Evolutionary conservation across 2,113 vertebrate species (phyloP), one percentile per base, ranked within the genome.

Genomic region (Macroglossus sobrinus): DNA sequence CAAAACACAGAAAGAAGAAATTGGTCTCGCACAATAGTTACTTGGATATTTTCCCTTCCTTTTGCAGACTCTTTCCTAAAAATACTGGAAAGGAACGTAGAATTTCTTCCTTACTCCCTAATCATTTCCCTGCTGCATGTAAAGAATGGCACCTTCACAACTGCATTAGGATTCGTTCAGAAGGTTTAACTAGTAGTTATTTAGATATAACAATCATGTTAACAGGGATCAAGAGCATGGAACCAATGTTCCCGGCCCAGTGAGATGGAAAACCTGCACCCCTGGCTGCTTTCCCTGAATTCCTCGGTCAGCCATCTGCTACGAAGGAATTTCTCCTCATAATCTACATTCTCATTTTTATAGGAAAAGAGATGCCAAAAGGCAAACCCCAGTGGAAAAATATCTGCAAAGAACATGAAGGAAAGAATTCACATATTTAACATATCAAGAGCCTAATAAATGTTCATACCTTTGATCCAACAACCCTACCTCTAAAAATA

Each of bases 291-390:
- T 69, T 53, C 74, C 57, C 57, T 68, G 38, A 50, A 26, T 50
- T 55, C 69, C 74, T 76, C 26, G 47, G n/a, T 16, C 45, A 72
- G 69, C 38, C 19, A 35, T 82, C 61, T 95, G 8, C 21, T 88
- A 72, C 10, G 82, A 57, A 35, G 5, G 38, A 71, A 57, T 84
- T 84, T 63, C 68, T 93, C 28, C 61, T 40, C 45, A 72, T 38
- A 69, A 90, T 63, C 59, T 74, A 45, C 55, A n/a, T 85, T 89
- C 40, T 90, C 24, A 55, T 33, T 88, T 93, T 95, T 66, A 38
- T 40, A 81, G 53, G 55, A 95, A 91, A 88, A 84, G 6, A 78
- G 63, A 79, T 66, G 26, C 47, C 63, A 88, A 96, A 91, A 91
- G n/a, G 55, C 63, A 93, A 87, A 30, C 16, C 35, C 16, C 59